Evolutionary conservation across 2,797 vertebrate species (phyloP).

Genomic region (Pseudopleuronectes americanus): DNA sequence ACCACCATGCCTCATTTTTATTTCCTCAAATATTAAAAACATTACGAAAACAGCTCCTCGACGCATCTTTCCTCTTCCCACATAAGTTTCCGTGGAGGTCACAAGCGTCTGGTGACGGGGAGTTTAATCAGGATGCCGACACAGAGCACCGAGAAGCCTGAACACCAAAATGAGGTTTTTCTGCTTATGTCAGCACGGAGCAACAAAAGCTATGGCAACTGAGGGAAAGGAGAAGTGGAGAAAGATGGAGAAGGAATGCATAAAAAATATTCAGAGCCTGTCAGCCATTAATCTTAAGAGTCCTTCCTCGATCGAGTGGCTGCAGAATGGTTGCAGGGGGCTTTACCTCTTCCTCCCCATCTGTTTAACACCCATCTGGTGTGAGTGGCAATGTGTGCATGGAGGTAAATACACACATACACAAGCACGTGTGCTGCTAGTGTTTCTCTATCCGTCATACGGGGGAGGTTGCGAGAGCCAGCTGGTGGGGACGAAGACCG

Average conservation of each 20-base stretch:
- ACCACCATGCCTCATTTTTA: conserved; percentile 26
- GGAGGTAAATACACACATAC: conserved; percentile 43
- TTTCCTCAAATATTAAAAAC: conserved; percentile 33
- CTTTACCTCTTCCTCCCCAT: conserved; percentile 57
- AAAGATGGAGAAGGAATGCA: conserved; percentile 62
- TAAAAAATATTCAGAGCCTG: conserved; percentile 54
- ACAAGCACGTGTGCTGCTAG: not conserved
- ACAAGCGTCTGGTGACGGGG: conserved; percentile 20
- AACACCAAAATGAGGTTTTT: conserved; percentile 57
- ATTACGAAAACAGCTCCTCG: conserved; percentile 37
- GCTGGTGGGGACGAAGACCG: conserved; percentile 66
- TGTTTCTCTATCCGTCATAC: conserved; percentile 52
- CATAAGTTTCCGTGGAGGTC: conserved; percentile 26
- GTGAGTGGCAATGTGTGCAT: conserved; percentile 27
- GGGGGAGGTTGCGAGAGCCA: conserved; percentile 55
- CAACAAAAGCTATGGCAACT: conserved; percentile 47
- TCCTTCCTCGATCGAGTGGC: conserved; percentile 48
- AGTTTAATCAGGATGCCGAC: conserved; percentile 61
- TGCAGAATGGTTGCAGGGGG: conserved; percentile 51
- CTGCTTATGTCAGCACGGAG: conserved; percentile 63
- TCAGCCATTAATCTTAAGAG: conserved; percentile 66
- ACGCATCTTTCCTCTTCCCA: conserved; percentile 19
- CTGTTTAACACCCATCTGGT: conserved; percentile 59
- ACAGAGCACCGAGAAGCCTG: conserved; percentile 21
- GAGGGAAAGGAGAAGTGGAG: conserved; percentile 35